Base-by-base conservation (phyloP, 2,888 invertebrate genomes). In the Pilophorus perplexus region DNA sequence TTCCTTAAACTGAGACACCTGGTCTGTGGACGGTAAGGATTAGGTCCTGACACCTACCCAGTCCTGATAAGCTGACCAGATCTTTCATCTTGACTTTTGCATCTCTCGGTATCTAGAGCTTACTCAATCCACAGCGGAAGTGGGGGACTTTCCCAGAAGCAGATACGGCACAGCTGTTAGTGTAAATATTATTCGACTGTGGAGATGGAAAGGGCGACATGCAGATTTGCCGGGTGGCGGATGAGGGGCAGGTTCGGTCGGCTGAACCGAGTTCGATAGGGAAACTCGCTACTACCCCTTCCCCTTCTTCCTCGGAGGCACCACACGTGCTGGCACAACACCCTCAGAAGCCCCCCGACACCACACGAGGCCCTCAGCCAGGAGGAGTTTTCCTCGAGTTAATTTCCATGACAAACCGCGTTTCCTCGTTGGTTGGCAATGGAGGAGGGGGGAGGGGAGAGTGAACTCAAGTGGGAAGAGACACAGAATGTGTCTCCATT, bases 401-500 rank as follows among this genome's bases (percentile, higher is more conserved):
- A 59, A 59, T 59, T 59, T 59, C 59, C 59, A 59, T 59, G 59
- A 59, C 59, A 59, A 59, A 59, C 59, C 59, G 27, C 25, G 59
- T 42, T 59, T 55, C 22, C 59, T n/a, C 20, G 52, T 18, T 25
- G n/a, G n/a, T n/a, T n/a, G n/a, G n/a, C n/a, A n/a, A n/a, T n/a
- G 52, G 52, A 42, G 42, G 40, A 42, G 42, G 59, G 55, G 55
- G 22, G 20, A 3, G 42, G 40, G 54, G 23, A 48, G 20, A 6
- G 20, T 48, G n/a, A n/a, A n/a, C 25, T 12, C 27, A 40, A 40
- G 57, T 40, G 57, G 57, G 59, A 42, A 59, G 62, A 62, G 62
- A 62, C 62, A 62, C 62, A 27, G 38, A 62, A 44, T 62, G 62
- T 62, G 62, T 62, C 62, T 62, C 62, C 46, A 62, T 62, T 62